Conservation (phyloP, 2,888 invertebrate genomes). For the Hyposoter didymator region DNA sequence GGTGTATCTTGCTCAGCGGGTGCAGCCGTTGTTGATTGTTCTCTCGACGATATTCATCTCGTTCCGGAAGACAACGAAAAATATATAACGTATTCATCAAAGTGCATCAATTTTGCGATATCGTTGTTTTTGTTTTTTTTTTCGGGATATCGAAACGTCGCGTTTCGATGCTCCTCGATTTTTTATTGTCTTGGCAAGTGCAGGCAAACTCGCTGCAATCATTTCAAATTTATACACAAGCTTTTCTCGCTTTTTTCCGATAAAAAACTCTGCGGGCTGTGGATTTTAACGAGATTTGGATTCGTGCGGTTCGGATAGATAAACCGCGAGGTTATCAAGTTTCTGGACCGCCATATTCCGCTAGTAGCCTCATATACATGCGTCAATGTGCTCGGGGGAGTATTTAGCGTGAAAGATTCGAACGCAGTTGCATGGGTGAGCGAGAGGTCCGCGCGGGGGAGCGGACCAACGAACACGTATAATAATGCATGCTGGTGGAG, state of each 20-base stretch:
- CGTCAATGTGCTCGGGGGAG: constrained; percentile 28
- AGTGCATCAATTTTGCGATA: not conserved
- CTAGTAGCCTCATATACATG: constrained; percentile 11
- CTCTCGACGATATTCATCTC: constrained; percentile 12
- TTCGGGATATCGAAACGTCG: not conserved
- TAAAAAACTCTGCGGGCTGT: not conserved
- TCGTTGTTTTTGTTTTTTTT: not conserved
- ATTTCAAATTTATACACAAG: not conserved
- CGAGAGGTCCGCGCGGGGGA: constrained; percentile 13
- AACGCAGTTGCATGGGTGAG: constrained; percentile 40
- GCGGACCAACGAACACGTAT: constrained; percentile 7
- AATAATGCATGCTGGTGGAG: constrained; percentile 56
- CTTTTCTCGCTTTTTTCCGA: not conserved
- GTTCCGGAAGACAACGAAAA: not conserved
- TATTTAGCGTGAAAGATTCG: constrained; percentile 60
- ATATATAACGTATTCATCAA: not conserved
- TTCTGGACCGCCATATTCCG: constrained; percentile 29
- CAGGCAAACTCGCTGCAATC: not conserved
- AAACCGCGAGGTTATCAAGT: constrained; percentile 35
- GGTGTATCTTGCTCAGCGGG: constrained; percentile 40
- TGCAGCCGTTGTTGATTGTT: constrained; percentile 50
- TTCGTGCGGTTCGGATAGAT: constrained; percentile 19
- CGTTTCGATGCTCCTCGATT: not conserved
- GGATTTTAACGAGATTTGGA: constrained; percentile 28
- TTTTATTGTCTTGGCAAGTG: not conserved